Conservation (phyloP, 1,140 invertebrate genomes). For the Brachionus plicatilis region DNA sequence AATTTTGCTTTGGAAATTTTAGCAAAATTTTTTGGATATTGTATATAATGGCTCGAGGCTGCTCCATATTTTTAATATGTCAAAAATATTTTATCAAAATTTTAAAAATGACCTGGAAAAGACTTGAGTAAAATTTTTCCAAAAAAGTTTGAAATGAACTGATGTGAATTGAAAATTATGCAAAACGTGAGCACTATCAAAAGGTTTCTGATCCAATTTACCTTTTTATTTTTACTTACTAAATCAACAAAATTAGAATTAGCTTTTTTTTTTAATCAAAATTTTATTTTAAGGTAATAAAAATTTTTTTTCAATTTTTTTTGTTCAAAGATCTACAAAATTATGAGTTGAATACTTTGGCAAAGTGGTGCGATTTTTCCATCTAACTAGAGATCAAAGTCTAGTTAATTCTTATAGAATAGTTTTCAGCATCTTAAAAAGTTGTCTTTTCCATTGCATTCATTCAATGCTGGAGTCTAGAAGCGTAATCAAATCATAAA, state of each 20-base stretch:
- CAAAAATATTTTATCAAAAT: too few relatives aligned
- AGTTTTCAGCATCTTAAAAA: background rate
- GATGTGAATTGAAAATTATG: background rate
- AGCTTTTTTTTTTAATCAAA: background rate
- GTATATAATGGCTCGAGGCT: background rate
- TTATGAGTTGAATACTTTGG: background rate
- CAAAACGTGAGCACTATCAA: background rate
- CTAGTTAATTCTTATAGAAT: background rate
- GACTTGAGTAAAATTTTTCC: background rate
- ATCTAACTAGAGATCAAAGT: background rate
- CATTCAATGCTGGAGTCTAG: background rate
- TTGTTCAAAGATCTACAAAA: background rate
- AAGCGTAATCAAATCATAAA: background rate
- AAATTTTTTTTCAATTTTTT: background rate
- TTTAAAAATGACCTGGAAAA: background rate
- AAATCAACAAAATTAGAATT: background rate
- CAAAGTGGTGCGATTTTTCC: background rate
- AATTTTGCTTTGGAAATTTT: background rate
- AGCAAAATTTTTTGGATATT: conserved; percentile 17
- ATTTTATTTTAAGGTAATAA: background rate
- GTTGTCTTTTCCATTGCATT: background rate
- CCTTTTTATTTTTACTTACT: background rate
- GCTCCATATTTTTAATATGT: background rate
- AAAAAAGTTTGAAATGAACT: background rate
- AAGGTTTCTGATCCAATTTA: background rate